Base-by-base conservation (phyloP, 1,140 invertebrate species). In the Sycophaga agraensis region DNA sequence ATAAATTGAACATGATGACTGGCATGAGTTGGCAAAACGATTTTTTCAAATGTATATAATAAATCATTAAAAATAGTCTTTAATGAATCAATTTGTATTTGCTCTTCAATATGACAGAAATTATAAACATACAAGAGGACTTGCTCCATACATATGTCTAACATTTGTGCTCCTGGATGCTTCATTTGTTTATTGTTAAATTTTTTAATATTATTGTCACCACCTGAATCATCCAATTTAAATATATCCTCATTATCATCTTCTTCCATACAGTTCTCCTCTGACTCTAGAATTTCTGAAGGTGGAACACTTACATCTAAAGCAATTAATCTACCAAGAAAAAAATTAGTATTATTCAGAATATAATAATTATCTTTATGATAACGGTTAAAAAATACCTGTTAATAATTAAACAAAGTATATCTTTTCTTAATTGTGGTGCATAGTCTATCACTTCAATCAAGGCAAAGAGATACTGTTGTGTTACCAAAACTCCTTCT, bases 1-100 rank as follows among this genome's bases (percentile, higher is more conserved):
- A 92, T 70, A 75, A 90, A 95, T 75, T 93, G 92, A 5, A 90
- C 84, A 73, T 92, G 90, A 73, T 87, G 84, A 49, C 84, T 87
- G 24, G 84, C 87, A 70, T 91, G 86, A 11, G 89, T 92, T 2
- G 86, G 85, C 50, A 94, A 75, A 57, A 94, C 85, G 40, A 90
- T 74, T 67, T 84, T 83, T 62, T 93, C 88, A 76, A 94, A 94
- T 21, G 85, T 78, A 39, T 77, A 70, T n/a, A 90, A 65, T 56
- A 83, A 74, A 77, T 83, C 80, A 5, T 77, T 70, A 58, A 84
- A 83, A 14, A 82, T 76, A 59, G 46, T 74, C 70, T 73, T 81
- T 12, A 80, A 63, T 42, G 72, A 76, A 58, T 82, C 73, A 45
- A 81, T 67, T 34, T 82, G 70, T 8, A 80, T 64, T 59, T 70